Evolutionary conservation across 2,797 vertebrate genomes (phyloP).

Genomic region (Smutsia gigantea): DNA sequence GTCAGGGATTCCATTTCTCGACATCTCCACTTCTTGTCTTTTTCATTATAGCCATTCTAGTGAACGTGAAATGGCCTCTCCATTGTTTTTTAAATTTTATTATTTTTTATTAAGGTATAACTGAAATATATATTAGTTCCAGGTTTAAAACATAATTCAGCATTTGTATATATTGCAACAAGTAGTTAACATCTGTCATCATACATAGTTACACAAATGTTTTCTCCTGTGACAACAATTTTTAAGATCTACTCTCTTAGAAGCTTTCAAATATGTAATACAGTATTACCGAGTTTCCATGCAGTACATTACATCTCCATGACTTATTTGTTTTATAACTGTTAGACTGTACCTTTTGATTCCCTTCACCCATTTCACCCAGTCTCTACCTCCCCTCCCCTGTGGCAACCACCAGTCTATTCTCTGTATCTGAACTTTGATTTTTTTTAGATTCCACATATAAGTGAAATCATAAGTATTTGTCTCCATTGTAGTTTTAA

Average conservation of each 20-base stretch:
- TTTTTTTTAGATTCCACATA: background rate
- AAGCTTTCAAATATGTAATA: background rate
- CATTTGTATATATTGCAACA: constrained; percentile 10
- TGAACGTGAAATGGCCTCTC: constrained; percentile 28
- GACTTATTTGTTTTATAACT: background rate
- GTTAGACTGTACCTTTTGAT: background rate
- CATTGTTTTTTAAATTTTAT: background rate
- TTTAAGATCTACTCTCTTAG: constrained; percentile 19
- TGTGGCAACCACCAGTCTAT: background rate
- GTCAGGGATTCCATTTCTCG: background rate
- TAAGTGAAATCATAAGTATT: background rate
- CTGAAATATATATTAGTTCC: constrained; percentile 31
- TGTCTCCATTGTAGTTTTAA: constrained; percentile 36
- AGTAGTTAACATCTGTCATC: background rate
- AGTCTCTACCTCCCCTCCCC: background rate
- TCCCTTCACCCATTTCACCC: background rate
- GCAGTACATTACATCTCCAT: background rate
- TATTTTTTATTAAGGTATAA: background rate
- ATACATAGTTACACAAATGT: background rate
- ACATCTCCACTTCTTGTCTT: background rate
- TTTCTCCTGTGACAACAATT: background rate
- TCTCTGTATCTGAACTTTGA: background rate
- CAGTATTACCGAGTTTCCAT: background rate
- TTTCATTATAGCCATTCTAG: constrained; percentile 34
- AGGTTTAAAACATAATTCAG: background rate